These are phyloP conservation scores for Percopsis omiscomaycus DNA, from an alignment of 2,797 vertebrate genomes.

Conservation along the genomic window DNA sequence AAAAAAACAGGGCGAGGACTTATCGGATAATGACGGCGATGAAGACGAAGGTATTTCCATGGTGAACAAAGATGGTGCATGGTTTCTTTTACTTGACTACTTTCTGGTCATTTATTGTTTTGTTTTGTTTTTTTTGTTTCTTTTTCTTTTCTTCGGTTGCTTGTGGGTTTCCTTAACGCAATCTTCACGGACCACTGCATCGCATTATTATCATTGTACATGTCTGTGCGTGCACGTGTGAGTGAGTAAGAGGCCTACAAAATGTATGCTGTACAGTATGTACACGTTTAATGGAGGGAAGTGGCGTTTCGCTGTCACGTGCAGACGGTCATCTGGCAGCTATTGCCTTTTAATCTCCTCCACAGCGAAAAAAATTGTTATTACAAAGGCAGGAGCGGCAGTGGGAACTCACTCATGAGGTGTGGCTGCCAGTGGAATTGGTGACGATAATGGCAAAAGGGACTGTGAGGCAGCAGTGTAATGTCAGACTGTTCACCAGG, in stretches of 20 bases:
- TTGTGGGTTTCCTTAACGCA: slow-evolving; percentile 30
- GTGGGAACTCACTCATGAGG: slow-evolving; percentile 41
- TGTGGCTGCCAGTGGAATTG: slow-evolving; percentile 51
- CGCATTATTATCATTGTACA: slow-evolving; percentile 35
- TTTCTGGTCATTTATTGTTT: slow-evolving; percentile 40
- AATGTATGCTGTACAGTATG: neutral
- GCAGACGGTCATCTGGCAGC: slow-evolving; percentile 38
- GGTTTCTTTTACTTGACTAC: slow-evolving; percentile 51
- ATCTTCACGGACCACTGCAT: slow-evolving; percentile 43
- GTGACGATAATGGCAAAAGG: slow-evolving; percentile 50
- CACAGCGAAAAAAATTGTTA: slow-evolving; percentile 37
- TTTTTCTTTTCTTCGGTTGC: slow-evolving; percentile 23
- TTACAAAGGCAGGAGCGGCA: slow-evolving; percentile 35
- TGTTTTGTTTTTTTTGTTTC: neutral
- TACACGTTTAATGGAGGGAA: neutral
- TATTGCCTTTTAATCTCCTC: slow-evolving; percentile 56
- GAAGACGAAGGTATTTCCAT: slow-evolving; percentile 99
- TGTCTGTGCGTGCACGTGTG: slow-evolving; percentile 27
- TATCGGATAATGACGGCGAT: slow-evolving; percentile 99
- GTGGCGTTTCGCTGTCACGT: neutral
- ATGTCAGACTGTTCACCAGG: slow-evolving; percentile 63
- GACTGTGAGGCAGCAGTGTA: slow-evolving; percentile 54
- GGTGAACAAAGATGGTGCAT: slow-evolving; percentile 86
- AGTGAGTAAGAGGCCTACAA: slow-evolving; percentile 22
- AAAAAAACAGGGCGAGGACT: slow-evolving; percentile 99